phyloP scores from a whole-genome alignment of 2,113 vertebrate genomes.

The Prietella phreatophila region DNA sequence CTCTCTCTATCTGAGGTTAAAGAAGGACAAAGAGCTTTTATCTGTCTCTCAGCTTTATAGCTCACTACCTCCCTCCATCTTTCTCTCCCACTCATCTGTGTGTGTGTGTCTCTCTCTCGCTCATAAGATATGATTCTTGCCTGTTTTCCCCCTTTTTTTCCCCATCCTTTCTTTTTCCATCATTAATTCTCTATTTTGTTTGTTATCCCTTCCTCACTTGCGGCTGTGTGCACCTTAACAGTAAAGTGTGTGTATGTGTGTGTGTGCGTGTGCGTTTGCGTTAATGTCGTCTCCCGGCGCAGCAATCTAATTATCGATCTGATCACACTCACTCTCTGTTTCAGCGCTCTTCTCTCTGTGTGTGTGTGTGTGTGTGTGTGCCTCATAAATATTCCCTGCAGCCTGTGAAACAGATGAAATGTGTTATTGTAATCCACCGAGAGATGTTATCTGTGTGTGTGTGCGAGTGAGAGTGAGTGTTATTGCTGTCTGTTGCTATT shows the following conservation, averaged over 20 bases:
- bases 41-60: slow-evolving; percentile 15
- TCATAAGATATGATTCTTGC: neutral
- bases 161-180: neutral
- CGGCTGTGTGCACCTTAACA: slow-evolving; percentile 28
- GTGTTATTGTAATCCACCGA: slow-evolving; percentile 48
- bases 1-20: slow-evolving; percentile 3
- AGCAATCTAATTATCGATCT: slow-evolving; percentile 55
- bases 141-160: neutral
- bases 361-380: slow-evolving; percentile 30
- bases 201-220: slow-evolving; percentile 10
- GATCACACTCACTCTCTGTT: slow-evolving; percentile 49
- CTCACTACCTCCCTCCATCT: neutral
- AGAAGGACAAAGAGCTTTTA: neutral
- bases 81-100: neutral
- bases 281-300: slow-evolving; percentile 31
- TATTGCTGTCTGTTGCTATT: slow-evolving; percentile 28
- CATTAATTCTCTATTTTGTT: slow-evolving; percentile 12
- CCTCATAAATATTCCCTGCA: slow-evolving; percentile 42
- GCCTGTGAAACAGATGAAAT: slow-evolving; percentile 42
- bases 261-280: slow-evolving; percentile 14
- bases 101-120: neutral
- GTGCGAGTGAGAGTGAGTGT: slow-evolving; percentile 15
- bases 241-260: neutral
- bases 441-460: slow-evolving; percentile 44
- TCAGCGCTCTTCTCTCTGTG: slow-evolving; percentile 19